Conservation (phyloP, 2,888 invertebrate species). For the Helicoverpa assulta region DNA sequence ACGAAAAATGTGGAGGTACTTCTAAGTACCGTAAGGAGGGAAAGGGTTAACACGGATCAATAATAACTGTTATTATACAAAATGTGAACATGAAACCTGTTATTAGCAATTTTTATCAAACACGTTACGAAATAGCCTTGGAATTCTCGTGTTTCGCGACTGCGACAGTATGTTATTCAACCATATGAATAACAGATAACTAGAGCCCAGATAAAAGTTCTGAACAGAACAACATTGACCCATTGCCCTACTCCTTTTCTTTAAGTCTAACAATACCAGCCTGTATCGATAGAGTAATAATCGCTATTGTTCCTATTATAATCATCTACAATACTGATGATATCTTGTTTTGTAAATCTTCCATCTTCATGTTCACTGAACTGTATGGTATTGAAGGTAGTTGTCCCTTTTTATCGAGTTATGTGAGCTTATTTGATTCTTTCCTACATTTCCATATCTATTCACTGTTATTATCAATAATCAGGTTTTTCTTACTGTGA, state of each 20-base stretch:
- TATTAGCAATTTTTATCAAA: constrained; percentile 22
- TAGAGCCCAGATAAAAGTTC: constrained; percentile 18
- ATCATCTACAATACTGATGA: constrained; percentile 5
- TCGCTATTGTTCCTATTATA: constrained; percentile 26
- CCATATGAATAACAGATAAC: constrained; percentile 13
- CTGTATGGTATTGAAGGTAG: background rate
- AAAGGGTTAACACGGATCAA: too few species aligned
- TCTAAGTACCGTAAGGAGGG: too few species aligned
- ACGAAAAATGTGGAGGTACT: too few species aligned
- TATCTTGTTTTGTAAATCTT: background rate
- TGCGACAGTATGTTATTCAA: constrained; percentile 16
- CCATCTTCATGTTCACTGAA: background rate
- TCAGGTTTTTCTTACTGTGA: background rate
- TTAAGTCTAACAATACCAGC: constrained; percentile 28
- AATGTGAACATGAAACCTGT: background rate
- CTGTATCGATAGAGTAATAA: constrained; percentile 16
- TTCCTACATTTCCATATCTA: background rate
- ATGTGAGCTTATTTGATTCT: background rate
- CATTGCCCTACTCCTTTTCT: constrained; percentile 20
- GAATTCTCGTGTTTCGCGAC: constrained; percentile 31
- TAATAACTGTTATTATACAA: too few species aligned
- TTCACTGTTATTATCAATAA: background rate
- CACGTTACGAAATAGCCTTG: constrained; percentile 17
- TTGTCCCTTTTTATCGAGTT: background rate
- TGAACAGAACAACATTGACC: constrained; percentile 22